Conservation (phyloP, 2,888 invertebrate genomes). For the Latrodectus elegans region DNA sequence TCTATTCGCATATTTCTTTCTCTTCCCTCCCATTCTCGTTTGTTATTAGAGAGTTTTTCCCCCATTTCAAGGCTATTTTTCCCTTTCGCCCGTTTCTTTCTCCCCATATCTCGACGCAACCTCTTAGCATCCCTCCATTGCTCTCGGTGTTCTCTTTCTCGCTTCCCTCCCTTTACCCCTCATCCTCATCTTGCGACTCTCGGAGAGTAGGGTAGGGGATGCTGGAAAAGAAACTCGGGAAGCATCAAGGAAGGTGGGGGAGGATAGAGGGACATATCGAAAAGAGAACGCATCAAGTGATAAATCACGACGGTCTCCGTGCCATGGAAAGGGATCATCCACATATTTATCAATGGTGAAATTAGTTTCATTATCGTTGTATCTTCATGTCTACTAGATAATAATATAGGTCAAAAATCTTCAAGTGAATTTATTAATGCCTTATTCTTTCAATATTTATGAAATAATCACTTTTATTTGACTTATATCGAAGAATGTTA, state of each 20-base stretch:
- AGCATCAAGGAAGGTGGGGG: background rate
- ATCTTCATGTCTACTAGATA: too few relatives aligned
- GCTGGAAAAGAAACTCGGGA: conserved; percentile 2
- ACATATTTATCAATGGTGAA: background rate
- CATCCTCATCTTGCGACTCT: conserved; percentile 12
- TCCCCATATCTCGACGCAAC: conserved; percentile 21
- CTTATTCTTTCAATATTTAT: too few relatives aligned
- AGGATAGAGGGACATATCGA: conserved; percentile 42
- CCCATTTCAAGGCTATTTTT: conserved; percentile 34
- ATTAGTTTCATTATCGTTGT: too few relatives aligned
- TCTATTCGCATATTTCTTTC: conserved; percentile 1
- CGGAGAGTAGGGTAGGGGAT: conserved; percentile 1
- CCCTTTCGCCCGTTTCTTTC: conserved; percentile 1
- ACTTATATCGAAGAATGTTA: too few relatives aligned
- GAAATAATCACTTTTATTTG: too few relatives aligned
- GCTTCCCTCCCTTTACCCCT: background rate
- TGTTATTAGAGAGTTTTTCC: conserved; percentile 42
- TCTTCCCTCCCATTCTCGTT: conserved; percentile 4
- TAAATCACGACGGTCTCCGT: conserved; percentile 38
- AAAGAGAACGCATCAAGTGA: conserved; percentile 60
- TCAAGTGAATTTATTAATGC: too few relatives aligned
- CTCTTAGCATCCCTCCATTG: conserved; percentile 51
- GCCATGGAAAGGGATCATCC: conserved; percentile 4
- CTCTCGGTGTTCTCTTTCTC: conserved; percentile 34
- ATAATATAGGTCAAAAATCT: too few relatives aligned